Percentiles rank a stretch among this genome's conserved stretches.
These are phyloP conservation scores for Dicaeum eximium DNA, from an alignment of 2,113 vertebrate genomes.

Conservation along the genomic window DNA sequence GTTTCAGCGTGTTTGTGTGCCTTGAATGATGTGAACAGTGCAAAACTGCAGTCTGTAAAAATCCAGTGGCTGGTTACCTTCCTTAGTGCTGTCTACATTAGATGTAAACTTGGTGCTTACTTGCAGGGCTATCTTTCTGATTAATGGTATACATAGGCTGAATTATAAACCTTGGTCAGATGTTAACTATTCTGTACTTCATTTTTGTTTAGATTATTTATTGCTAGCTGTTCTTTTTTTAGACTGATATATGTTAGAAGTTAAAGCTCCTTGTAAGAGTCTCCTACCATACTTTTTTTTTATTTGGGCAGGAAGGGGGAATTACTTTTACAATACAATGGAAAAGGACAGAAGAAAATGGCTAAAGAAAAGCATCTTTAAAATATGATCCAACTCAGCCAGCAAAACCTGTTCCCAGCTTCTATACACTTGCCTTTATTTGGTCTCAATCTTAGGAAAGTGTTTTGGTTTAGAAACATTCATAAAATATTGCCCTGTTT, in stretches of 20 bases:
- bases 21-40: background rate
- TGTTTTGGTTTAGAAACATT: background rate
- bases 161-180: background rate
- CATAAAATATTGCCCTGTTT: background rate
- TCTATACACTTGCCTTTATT: background rate
- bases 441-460: background rate
- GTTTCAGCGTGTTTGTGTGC: background rate
- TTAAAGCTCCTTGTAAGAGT: background rate
- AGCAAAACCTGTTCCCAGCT: background rate
- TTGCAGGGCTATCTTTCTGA: background rate
- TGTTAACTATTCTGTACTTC: background rate
- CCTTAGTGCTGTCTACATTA: background rate
- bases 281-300: background rate
- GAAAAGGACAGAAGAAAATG: background rate
- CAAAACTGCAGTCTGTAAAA: background rate
- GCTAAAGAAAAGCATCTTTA: background rate
- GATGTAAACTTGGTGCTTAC: background rate
- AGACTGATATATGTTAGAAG: background rate
- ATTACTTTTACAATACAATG: background rate
- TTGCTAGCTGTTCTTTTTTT: background rate
- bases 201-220: background rate
- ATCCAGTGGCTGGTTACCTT: background rate
- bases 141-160: background rate
- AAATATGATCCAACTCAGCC: background rate
- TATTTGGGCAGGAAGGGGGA: too few species aligned